phyloP scores from a whole-genome alignment of 2,888 invertebrate species.

The Nycteola revayana region DNA sequence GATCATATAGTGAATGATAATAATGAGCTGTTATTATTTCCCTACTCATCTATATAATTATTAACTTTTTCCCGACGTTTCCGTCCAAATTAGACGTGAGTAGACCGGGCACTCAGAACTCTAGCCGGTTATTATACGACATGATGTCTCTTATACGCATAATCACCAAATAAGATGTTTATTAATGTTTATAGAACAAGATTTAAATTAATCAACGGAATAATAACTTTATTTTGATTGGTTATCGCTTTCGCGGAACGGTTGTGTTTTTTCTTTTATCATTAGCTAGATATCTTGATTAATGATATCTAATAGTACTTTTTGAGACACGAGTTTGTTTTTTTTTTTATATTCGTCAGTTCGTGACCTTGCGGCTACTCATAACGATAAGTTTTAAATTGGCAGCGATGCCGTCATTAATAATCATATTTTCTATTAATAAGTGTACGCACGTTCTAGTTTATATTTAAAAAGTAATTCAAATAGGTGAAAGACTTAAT shows the following conservation, averaged over 20 bases:
- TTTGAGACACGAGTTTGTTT: slow-evolving; percentile 4
- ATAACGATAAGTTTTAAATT: slow-evolving; percentile 6
- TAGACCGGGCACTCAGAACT: slow-evolving; percentile 31
- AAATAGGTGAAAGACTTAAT: too few species aligned
- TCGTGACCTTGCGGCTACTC: slow-evolving; percentile 20
- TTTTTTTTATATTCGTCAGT: slow-evolving; percentile 15
- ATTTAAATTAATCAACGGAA: slow-evolving; percentile 57
- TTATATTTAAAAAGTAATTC: too few species aligned
- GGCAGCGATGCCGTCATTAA: too few species aligned
- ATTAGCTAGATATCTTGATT: slow-evolving; percentile 27
- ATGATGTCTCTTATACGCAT: slow-evolving; percentile 55
- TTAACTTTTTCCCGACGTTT: slow-evolving; percentile 64
- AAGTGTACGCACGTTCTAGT: too few species aligned
- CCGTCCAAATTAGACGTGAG: slow-evolving; percentile 56
- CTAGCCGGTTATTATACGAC: slow-evolving; percentile 30
- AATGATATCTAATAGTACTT: slow-evolving; percentile 26
- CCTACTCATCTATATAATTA: slow-evolving; percentile 65
- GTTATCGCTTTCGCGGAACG: slow-evolving; percentile 36
- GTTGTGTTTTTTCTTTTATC: slow-evolving; percentile 19
- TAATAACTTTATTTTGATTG: slow-evolving; percentile 53
- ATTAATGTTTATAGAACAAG: slow-evolving; percentile 52
- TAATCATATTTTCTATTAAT: too few species aligned
- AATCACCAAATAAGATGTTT: slow-evolving; percentile 61
- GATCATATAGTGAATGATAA: slow-evolving; percentile 54
- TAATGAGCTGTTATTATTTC: slow-evolving; percentile 70